phyloP scores from a whole-genome alignment of 2,797 vertebrate species.

The Propithecus perrieri region DNA sequence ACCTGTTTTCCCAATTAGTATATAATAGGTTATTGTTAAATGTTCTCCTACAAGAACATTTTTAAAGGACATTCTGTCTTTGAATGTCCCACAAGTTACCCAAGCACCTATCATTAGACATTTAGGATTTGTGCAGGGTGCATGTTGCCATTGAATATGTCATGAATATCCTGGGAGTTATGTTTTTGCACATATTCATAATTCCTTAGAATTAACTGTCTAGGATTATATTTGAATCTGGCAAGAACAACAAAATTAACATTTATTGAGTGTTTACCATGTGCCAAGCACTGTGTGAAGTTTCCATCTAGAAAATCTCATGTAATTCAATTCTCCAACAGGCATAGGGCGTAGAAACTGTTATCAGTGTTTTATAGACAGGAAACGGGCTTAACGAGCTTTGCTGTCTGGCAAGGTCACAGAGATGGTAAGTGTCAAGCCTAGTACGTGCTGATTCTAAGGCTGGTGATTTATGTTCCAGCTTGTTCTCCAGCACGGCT shows the following conservation, averaged over 20 bases:
- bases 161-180: neutral
- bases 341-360: neutral
- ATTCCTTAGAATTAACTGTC: neutral
- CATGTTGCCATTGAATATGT: neutral
- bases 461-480: neutral
- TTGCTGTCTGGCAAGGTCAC: neutral
- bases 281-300: neutral
- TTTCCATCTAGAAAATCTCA: neutral
- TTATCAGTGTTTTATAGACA: neutral
- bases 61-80: neutral
- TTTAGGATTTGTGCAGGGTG: neutral
- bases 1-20: neutral
- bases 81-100: neutral
- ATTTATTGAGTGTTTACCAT: neutral
- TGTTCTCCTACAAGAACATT: neutral
- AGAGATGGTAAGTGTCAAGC: neutral
- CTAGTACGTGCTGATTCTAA: rapidly evolving
- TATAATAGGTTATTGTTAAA: neutral
- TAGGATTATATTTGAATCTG: neutral
- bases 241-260: neutral
- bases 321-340: neutral
- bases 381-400: neutral
- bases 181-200: neutral
- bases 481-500: neutral
- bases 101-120: neutral